Percentiles rank a stretch among this genome's conserved stretches.
Conservation (phyloP, 2,888 invertebrate genomes). For the Amphipoea oculea region DNA sequence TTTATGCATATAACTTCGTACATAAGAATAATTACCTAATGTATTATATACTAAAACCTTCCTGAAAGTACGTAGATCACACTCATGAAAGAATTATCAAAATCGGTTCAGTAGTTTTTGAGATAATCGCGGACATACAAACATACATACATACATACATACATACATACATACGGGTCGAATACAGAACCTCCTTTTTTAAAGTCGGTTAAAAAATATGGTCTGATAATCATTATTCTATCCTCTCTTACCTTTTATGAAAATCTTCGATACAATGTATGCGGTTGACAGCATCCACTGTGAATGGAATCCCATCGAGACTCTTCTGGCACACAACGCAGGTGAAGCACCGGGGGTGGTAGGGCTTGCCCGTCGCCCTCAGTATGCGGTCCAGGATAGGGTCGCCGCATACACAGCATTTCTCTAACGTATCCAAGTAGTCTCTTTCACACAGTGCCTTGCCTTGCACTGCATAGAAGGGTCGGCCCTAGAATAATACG, state of each 20-base stretch:
- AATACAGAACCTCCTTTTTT: too few species aligned
- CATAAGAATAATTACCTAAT: too few species aligned
- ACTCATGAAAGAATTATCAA: too few species aligned
- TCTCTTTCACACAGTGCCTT: conserved; percentile 99
- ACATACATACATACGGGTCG: too few species aligned
- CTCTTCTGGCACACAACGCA: conserved; percentile 99
- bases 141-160: too few species aligned
- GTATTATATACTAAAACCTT: too few species aligned
- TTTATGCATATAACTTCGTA: too few species aligned
- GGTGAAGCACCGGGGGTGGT: conserved; percentile 99
- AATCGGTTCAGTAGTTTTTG: too few species aligned
- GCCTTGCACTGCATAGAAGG: conserved; percentile 98
- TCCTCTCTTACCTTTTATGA: conserved; percentile 95
- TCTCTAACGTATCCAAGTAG: conserved; percentile 98
- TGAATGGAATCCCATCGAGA: conserved; percentile 99
- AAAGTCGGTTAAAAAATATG: too few species aligned
- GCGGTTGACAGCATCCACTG: conserved; percentile 99
- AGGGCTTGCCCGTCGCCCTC: conserved; percentile 98
- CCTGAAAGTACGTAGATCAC: too few species aligned
- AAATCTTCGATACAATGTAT: conserved; percentile 99
- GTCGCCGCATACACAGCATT: conserved; percentile 98
- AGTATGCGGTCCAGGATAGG: conserved; percentile 98
- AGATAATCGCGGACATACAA: too few species aligned
- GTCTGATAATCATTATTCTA: not conserved
- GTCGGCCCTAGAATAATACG: conserved; percentile 93